phyloP scores from a whole-genome alignment of 2,888 invertebrate species.

The Gisinianus flammeolus region DNA sequence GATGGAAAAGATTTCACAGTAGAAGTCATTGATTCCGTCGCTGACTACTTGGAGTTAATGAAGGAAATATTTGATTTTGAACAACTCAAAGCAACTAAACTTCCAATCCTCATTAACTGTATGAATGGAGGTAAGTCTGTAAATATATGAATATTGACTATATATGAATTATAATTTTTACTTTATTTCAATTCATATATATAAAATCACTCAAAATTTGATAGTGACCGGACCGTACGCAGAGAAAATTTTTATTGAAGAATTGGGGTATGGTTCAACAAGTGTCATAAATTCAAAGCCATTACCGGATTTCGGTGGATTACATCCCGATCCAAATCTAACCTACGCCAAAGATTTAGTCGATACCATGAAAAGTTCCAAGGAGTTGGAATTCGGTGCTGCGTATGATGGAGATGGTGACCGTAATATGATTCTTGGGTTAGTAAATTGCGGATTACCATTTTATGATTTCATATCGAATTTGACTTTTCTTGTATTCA shows the following conservation, averaged over 20 bases:
- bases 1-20: constrained; percentile 76
- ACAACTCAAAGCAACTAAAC: constrained; percentile 74
- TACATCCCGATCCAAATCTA: constrained; percentile 82
- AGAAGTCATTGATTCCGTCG: constrained; percentile 88
- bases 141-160: constrained; percentile 5
- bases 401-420: constrained; percentile 99
- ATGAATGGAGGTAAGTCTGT: constrained; percentile 84
- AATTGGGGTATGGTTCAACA: constrained; percentile 75
- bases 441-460: too few species aligned
- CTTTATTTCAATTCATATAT: constrained; percentile 4
- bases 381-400: constrained; percentile 81
- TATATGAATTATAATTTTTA: constrained; percentile 30
- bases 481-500: too few species aligned
- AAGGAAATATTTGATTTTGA: constrained; percentile 95
- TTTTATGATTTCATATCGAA: too few species aligned
- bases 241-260: constrained; percentile 81
- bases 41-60: constrained; percentile 88
- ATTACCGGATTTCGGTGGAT: constrained; percentile 54
- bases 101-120: constrained; percentile 87
- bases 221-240: constrained; percentile 97
- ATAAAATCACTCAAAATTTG: neutral
- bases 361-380: constrained; percentile 68
- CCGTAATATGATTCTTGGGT: constrained; percentile 98
- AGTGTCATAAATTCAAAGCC: constrained; percentile 52
- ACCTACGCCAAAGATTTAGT: constrained; percentile 85